Percentiles rank a stretch among this genome's conserved stretches.
These are phyloP conservation scores for Passer montanus DNA, from an alignment of 2,113 vertebrate species.

Conservation along the genomic window DNA sequence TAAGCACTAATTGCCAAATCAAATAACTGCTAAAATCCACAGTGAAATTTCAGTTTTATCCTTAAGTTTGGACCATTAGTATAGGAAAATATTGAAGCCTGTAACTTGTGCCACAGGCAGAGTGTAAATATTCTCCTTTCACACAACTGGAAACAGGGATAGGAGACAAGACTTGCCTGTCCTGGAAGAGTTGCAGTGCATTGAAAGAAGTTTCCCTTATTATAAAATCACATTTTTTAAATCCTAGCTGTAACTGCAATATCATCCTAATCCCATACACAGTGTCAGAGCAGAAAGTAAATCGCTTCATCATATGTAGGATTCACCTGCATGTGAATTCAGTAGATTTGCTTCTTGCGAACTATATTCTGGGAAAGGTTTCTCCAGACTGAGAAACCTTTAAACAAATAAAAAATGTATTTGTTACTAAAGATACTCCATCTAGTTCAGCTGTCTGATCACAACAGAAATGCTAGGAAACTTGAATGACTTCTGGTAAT, in stretches of 20 bases:
- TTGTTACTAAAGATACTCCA: neutral
- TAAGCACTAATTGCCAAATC: neutral
- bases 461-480: neutral
- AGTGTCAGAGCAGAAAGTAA: neutral
- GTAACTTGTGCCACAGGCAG: neutral
- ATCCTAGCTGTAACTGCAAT: neutral
- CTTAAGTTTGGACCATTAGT: neutral
- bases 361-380: neutral
- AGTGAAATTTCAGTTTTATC: neutral
- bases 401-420: too few species aligned
- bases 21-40: neutral
- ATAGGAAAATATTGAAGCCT: neutral
- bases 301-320: neutral
- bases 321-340: neutral
- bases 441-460: neutral
- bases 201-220: neutral
- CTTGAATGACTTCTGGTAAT: neutral
- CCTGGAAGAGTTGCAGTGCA: neutral
- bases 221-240: neutral
- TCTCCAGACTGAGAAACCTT: neutral
- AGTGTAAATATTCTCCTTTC: neutral
- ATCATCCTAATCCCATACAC: neutral
- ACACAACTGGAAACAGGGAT: neutral
- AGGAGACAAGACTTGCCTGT: neutral
- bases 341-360: neutral